Percentiles rank a stretch among this genome's conserved stretches.
Conservation (phyloP, 2,797 vertebrate species). For the Muraenolepis orangiensis region DNA sequence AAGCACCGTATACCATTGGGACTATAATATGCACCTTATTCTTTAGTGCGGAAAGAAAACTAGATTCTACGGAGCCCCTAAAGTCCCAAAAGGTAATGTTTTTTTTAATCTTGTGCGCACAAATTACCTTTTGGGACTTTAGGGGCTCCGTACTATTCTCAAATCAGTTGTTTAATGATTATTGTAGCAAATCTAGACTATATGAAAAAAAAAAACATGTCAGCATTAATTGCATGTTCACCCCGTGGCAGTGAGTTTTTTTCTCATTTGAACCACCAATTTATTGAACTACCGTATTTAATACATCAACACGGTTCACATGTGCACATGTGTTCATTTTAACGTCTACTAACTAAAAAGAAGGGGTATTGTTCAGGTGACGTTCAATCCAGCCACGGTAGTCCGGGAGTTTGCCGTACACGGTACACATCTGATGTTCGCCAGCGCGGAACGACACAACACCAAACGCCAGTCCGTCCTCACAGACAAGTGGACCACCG, state of each 20-base stretch:
- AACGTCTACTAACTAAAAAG: too few relatives aligned
- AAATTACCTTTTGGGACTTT: too few relatives aligned
- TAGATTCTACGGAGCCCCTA: too few relatives aligned
- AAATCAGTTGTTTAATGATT: background rate
- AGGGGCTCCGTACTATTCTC: too few relatives aligned
- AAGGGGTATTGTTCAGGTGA: too few relatives aligned
- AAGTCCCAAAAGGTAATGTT: too few relatives aligned
- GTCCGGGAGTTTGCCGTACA: constrained; percentile 53
- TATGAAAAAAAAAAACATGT: background rate
- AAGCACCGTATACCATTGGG: too few relatives aligned
- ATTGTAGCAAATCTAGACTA: background rate
- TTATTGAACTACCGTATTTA: too few relatives aligned
- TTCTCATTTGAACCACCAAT: background rate
- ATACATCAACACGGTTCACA: too few relatives aligned
- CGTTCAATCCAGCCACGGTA: constrained; percentile 57
- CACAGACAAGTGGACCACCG: constrained; percentile 72
- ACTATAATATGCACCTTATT: too few relatives aligned
- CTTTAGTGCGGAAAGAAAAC: background rate
- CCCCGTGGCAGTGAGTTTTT: constrained; percentile 34
- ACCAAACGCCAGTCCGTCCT: constrained; percentile 48
- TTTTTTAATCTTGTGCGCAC: too few relatives aligned
- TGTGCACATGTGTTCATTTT: too few relatives aligned
- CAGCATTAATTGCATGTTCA: constrained; percentile 11
- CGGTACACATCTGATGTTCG: background rate
- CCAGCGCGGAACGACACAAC: constrained; percentile 48